Conservation (phyloP, 1,140 invertebrate genomes). For the Gonatopus flavifemur region DNA sequence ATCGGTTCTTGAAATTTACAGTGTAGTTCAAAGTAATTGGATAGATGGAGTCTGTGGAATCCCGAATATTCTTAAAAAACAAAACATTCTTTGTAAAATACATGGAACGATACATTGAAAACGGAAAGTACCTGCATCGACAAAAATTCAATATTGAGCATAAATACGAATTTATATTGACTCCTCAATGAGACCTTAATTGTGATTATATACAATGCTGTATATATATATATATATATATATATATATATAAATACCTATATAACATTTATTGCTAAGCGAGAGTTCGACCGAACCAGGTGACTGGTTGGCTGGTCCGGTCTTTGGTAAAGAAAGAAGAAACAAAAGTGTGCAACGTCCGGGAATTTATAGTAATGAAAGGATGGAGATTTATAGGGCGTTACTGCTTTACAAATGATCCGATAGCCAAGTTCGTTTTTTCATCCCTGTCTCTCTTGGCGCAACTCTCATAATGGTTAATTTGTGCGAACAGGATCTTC, state of each 20-base stretch:
- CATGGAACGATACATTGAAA: no score
- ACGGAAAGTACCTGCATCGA: no score
- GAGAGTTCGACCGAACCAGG: no score
- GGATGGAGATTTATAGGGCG: constrained; percentile 33
- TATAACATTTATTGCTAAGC: constrained; percentile 35
- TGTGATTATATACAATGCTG: constrained; percentile 39
- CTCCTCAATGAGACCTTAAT: constrained; percentile 33
- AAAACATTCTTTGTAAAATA: no score
- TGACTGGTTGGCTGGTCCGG: no score
- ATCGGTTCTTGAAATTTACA: no score
- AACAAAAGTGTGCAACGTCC: constrained; percentile 29
- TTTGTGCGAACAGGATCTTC: constrained; percentile 24
- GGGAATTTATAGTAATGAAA: constrained; percentile 41
- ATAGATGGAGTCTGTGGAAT: no score
- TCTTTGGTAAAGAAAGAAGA: no score
- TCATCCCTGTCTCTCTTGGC: no score
- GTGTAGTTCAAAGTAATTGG: no score
- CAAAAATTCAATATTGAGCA: constrained; percentile 16
- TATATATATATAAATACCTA: constrained; percentile 24
- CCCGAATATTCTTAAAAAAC: no score
- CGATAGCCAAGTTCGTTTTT: constrained; percentile 24
- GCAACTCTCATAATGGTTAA: constrained; percentile 21
- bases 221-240: no score
- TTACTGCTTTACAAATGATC: constrained; percentile 34
- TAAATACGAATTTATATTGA: constrained; percentile 30